Evolutionary conservation across 2,888 invertebrate genomes (phyloP), one percentile per base, ranked within the genome.

Genomic region (Lithophane socia): DNA sequence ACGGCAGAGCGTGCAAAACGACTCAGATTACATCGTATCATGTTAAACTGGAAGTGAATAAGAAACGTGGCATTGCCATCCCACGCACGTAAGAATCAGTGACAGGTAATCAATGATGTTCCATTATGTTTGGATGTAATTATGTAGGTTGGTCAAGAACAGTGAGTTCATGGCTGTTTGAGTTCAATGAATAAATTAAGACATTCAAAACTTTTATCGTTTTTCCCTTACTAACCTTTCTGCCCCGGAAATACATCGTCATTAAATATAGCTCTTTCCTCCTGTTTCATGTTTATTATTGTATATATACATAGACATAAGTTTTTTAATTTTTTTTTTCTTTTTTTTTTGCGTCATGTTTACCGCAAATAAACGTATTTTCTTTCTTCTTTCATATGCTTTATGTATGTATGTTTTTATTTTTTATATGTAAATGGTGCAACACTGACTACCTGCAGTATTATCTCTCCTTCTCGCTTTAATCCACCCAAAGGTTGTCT

Each of bases 81-180:
- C 85, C 81, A 82, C 85, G 71, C 60, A 49, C 9, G 1, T 84
- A 21, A 49, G 24, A 67, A 72, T 69, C 75, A 75, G 52, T 54
- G 56, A 64, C 60, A 58, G 29, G 67, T 72, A 75, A 80, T 82
- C 81, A 72, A 61, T 63, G 85, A 84, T 84, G 68, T 80, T 52
- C 81, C 44, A 72, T 64, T 64, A 84, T 49, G 82, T 84, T 84
- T n/a, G 29, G 16, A 0, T 10, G 37, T 84, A 71, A 80, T 80
- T 73, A 84, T 68, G 21, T 37, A 21, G 47, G 63, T 63, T 58
- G 65, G 8, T 66, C n/a, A 42, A 54, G 58, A 44, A 37, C 44
- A n/a, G 16, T 18, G 13, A 69, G 60, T 68, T 82, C 83, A 79
- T 54, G 44, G 68, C 9, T 58, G 42, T 63, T 82, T n/a, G 37